phyloP scores from a whole-genome alignment of 2,888 invertebrate species.

The Melieria picta region DNA sequence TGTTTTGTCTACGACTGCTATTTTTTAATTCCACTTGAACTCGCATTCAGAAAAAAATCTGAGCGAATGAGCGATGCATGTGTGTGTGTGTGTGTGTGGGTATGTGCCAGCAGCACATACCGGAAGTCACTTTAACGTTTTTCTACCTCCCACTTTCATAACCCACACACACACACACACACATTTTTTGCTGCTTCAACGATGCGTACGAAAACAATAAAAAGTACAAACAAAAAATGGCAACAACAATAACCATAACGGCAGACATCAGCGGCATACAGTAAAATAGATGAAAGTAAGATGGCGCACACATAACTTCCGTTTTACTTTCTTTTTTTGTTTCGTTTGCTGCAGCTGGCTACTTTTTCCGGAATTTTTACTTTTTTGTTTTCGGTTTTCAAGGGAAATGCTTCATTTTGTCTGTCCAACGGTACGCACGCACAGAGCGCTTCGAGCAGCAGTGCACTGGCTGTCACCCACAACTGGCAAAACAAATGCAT shows the following conservation, averaged over 20 bases:
- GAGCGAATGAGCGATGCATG: too few species aligned
- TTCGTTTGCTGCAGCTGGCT: background rate
- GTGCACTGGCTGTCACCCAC: too few species aligned
- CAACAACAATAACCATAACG: background rate
- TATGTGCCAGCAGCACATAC: constrained; percentile 34
- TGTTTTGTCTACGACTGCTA: background rate
- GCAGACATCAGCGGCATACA: too few species aligned
- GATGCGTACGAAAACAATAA: background rate
- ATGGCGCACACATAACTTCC: constrained; percentile 23
- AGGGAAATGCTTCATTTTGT: constrained; percentile 3
- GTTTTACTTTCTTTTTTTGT: constrained; percentile 15
- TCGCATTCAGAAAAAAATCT: background rate
- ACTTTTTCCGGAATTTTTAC: background rate
- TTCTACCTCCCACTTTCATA: background rate
- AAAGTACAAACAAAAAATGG: background rate
- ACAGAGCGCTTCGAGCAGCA: too few species aligned
- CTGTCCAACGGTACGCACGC: background rate
- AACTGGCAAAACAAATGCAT: background rate
- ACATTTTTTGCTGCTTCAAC: background rate
- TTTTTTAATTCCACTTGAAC: background rate
- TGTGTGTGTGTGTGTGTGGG: background rate
- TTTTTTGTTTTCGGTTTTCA: background rate
- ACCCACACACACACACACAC: background rate
- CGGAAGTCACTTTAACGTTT: constrained; percentile 58
- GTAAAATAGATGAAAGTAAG: constrained; percentile 6